Conservation (phyloP, 2,113 vertebrate genomes). For the Passer domesticus region DNA sequence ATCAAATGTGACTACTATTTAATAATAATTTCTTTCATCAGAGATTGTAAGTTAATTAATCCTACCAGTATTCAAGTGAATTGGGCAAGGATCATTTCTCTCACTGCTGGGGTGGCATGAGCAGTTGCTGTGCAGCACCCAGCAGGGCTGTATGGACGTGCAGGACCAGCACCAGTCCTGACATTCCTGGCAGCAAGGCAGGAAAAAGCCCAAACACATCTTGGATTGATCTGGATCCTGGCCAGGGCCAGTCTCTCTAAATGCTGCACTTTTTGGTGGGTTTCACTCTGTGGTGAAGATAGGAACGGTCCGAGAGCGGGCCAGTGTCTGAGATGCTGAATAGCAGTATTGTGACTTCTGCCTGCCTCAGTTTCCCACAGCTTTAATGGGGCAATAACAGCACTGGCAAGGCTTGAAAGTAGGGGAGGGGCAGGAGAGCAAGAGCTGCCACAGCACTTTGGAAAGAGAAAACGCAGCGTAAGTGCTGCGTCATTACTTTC, state of each 20-base stretch:
- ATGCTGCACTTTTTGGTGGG: background rate
- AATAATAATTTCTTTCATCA: slow-evolving; percentile 20
- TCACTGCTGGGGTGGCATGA: background rate
- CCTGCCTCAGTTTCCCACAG: slow-evolving; percentile 15
- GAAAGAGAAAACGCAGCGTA: rapidly evolving
- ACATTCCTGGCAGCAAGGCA: background rate
- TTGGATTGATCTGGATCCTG: background rate
- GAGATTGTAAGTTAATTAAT: background rate
- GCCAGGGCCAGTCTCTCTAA: background rate
- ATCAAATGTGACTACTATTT: background rate
- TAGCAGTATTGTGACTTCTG: background rate
- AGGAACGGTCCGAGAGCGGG: rapidly evolving
- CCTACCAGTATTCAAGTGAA: background rate
- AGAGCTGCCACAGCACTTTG: slow-evolving; percentile 24
- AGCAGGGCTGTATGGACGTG: background rate
- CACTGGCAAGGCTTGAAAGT: background rate
- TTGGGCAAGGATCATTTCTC: background rate
- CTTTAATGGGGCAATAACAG: background rate
- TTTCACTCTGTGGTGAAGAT: background rate
- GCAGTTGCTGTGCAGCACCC: background rate
- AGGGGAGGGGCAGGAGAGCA: background rate
- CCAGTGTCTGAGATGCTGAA: background rate
- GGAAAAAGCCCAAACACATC: background rate
- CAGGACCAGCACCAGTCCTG: background rate
- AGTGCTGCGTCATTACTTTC: background rate